A percentile compares a stretch with the other conserved stretches of the same genome.
Evolutionary conservation across 2,888 invertebrate species (phyloP).

Genomic region (Lordiphosa fenestrarum): DNA sequence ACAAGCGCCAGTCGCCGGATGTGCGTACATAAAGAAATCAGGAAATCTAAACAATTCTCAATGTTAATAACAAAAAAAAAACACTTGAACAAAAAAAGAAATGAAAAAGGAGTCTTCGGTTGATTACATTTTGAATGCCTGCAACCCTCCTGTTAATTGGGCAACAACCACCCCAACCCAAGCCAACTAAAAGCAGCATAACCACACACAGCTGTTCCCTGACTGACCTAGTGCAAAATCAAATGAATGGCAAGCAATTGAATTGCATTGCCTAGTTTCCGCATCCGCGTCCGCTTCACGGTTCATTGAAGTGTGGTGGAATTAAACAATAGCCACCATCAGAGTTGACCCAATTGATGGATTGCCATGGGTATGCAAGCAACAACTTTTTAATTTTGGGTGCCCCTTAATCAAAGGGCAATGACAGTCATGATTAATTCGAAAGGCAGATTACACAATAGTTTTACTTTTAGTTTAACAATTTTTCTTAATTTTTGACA

Average conservation of each 20-base stretch:
- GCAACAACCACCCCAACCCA: slow-evolving; percentile 37
- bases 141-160: slow-evolving; percentile 34
- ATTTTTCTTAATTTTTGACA: no score
- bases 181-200: slow-evolving; percentile 10
- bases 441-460: no score
- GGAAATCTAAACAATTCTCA: slow-evolving; percentile 43
- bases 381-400: slow-evolving; percentile 22
- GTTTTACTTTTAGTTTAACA: no score
- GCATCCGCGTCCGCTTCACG: slow-evolving; percentile 43
- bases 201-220: slow-evolving; percentile 50
- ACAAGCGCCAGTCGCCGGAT: slow-evolving; percentile 59
- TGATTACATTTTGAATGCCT: slow-evolving; percentile 64
- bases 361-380: slow-evolving; percentile 33
- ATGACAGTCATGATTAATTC: no score
- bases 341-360: slow-evolving; percentile 53
- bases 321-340: slow-evolving; percentile 28
- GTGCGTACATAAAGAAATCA: slow-evolving; percentile 32
- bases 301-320: slow-evolving; percentile 49
- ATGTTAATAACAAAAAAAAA: slow-evolving; percentile 31
- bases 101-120: slow-evolving; percentile 40
- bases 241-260: slow-evolving; percentile 24
- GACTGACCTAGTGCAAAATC: slow-evolving; percentile 52
- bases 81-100: slow-evolving; percentile 30
- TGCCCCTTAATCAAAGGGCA: neutral
- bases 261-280: slow-evolving; percentile 33